phyloP scores from a whole-genome alignment of 2,888 invertebrate genomes.

The Clunio marinus region DNA sequence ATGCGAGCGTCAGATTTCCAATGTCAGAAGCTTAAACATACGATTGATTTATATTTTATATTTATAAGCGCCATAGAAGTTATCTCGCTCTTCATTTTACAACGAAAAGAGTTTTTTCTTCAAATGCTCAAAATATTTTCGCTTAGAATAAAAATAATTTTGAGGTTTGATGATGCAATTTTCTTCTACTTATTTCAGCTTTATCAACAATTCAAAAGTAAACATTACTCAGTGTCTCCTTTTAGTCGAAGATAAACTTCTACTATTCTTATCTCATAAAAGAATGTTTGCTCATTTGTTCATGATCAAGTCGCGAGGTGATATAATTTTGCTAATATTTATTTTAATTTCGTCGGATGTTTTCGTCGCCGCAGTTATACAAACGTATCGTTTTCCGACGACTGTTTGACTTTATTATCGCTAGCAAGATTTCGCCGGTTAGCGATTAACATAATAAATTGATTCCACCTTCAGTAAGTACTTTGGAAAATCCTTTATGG shows the following conservation, averaged over 20 bases:
- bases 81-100: neutral
- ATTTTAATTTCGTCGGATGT: neutral
- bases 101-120: no score
- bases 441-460: slow-evolving; percentile 19
- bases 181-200: no score
- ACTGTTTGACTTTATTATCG: neutral
- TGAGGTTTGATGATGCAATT: no score
- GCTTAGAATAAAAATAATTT: neutral
- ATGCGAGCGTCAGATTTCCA: neutral
- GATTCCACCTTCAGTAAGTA: neutral
- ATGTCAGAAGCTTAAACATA: slow-evolving; percentile 8
- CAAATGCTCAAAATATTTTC: neutral
- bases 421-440: neutral
- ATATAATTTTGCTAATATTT: neutral
- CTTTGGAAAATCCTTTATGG: neutral
- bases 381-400: neutral
- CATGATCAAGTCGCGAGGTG: no score
- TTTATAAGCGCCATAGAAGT: slow-evolving; percentile 1
- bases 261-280: no score
- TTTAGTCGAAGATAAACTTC: no score
- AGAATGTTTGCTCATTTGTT: no score
- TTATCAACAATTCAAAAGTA: no score
- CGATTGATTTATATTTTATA: slow-evolving; percentile 8
- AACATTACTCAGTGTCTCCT: no score
- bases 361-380: neutral